Evolutionary conservation across 2,797 vertebrate species (phyloP).

Genomic region (Ibycter americanus): DNA sequence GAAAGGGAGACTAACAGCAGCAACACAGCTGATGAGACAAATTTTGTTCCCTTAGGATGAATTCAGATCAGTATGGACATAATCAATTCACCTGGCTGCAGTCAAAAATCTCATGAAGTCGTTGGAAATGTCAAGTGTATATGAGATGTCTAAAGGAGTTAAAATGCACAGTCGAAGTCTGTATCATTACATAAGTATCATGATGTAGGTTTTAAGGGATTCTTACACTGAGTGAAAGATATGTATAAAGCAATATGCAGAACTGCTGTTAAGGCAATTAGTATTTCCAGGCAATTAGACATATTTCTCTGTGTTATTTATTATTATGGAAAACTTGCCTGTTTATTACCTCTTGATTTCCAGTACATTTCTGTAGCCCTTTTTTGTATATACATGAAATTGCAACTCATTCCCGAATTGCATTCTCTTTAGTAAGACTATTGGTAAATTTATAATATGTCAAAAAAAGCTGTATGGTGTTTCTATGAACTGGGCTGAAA

Average conservation of each 20-base stretch:
- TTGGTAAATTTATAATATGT: not conserved
- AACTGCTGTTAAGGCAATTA: not conserved
- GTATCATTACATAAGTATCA: not conserved
- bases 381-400: not conserved
- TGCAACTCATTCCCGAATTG: not conserved
- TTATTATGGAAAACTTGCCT: not conserved
- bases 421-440: not conserved
- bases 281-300: not conserved
- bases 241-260: not conserved
- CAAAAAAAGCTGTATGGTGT: not conserved
- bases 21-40: not conserved
- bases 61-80: not conserved
- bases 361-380: not conserved
- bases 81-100: not conserved
- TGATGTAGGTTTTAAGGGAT: not conserved
- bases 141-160: not conserved
- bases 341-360: not conserved
- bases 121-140: not conserved
- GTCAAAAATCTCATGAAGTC: not conserved
- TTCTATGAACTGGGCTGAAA: not conserved
- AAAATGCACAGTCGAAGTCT: not conserved
- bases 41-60: not conserved
- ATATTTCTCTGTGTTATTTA: not conserved
- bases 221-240: not conserved
- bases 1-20: not conserved